Evolutionary conservation across 2,797 vertebrate species (phyloP).

Genomic region (Picus viridis): DNA sequence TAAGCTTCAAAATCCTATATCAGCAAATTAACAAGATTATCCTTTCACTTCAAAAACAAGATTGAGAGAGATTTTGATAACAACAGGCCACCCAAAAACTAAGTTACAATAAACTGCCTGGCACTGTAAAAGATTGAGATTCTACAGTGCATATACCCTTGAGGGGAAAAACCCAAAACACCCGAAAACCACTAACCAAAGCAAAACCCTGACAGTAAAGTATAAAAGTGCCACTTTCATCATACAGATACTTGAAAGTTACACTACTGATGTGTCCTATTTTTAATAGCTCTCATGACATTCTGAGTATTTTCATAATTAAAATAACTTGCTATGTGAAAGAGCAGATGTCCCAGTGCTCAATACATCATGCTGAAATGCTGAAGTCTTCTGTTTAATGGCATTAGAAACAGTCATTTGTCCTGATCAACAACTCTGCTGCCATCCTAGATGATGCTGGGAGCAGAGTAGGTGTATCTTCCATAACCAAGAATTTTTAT

Average conservation of each 20-base stretch:
- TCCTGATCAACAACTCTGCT: neutral
- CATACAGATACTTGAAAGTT: neutral
- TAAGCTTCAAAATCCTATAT: constrained; percentile 22
- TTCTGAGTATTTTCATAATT: neutral
- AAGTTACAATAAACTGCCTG: neutral
- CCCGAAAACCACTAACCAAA: too few species aligned
- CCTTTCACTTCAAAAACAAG: constrained; percentile 43
- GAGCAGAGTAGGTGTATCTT: constrained; percentile 7
- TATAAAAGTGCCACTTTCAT: neutral
- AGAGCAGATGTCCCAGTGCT: neutral
- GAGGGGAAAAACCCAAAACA: neutral
- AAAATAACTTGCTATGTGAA: constrained; percentile 24
- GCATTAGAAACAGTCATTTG: neutral
- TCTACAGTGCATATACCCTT: neutral
- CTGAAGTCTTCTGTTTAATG: neutral
- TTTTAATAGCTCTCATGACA: constrained; percentile 17
- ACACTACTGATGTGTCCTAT: neutral
- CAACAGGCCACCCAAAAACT: neutral
- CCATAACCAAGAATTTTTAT: constrained; percentile 12
- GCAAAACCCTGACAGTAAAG: neutral
- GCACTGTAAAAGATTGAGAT: neutral
- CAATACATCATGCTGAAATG: neutral
- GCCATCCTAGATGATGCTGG: neutral
- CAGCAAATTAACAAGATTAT: constrained; percentile 5
- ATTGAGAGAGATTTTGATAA: constrained; percentile 11